A percentile compares a stretch with the other conserved stretches of the same genome.
Conservation (phyloP, 2,888 invertebrate species). For the Pseudolycoriella hygida region DNA sequence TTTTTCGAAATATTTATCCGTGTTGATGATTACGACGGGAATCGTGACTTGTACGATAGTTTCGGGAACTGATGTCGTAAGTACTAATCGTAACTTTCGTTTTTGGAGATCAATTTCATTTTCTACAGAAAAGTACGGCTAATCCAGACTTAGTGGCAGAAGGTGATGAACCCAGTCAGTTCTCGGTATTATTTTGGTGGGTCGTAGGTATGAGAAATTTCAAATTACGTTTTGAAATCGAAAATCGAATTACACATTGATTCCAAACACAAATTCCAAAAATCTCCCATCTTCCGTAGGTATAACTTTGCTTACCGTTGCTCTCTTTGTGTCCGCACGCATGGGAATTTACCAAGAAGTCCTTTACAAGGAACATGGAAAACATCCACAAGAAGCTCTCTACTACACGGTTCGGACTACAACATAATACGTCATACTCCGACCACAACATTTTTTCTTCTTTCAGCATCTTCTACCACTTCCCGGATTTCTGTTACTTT, state of each 20-base stretch:
- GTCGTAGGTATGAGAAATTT: constrained; percentile 27
- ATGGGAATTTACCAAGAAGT: constrained; percentile 94
- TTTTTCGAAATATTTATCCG: constrained; percentile 72
- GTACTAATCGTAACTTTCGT: constrained; percentile 5
- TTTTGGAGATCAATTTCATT: background rate
- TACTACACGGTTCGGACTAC: constrained; percentile 49
- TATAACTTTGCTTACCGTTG: constrained; percentile 66
- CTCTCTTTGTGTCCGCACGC: constrained; percentile 79
- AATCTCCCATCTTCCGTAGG: constrained; percentile 20
- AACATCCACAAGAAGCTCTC: constrained; percentile 77
- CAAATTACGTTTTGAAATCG: too few species aligned
- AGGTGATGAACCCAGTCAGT: constrained; percentile 11
- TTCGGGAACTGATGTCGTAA: constrained; percentile 50
- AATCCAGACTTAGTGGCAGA: constrained; percentile 34
- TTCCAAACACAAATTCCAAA: too few species aligned
- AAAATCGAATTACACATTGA: too few species aligned
- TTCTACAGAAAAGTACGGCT: constrained; percentile 31
- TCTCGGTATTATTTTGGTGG: constrained; percentile 38
- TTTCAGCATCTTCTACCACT: constrained; percentile 69
- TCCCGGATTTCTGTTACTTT: constrained; percentile 71
- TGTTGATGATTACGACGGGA: constrained; percentile 83
- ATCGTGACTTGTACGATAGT: constrained; percentile 82
- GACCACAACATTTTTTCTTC: background rate
- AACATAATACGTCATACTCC: background rate
- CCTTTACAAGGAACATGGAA: constrained; percentile 66